A percentile compares a stretch with the other conserved stretches of the same genome.
Evolutionary conservation across 2,888 invertebrate species (phyloP).

Genomic region (Mythimna pallens): DNA sequence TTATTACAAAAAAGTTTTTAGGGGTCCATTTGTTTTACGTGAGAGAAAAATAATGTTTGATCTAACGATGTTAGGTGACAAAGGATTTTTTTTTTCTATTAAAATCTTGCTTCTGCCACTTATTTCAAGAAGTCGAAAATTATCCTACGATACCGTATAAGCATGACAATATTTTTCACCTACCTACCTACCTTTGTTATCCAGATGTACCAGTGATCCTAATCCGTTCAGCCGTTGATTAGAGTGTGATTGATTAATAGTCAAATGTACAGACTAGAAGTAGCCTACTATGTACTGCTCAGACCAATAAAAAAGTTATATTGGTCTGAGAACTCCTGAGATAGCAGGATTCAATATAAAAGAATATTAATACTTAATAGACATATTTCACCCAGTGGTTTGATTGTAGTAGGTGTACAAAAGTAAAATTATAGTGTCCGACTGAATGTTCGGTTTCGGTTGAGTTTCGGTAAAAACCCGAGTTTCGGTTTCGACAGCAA

Average conservation of each 20-base stretch:
- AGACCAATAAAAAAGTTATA: no score
- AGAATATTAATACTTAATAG: neutral
- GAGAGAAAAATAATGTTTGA: neutral
- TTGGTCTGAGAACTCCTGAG: no score
- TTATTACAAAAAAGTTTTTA: neutral
- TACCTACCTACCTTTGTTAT: neutral
- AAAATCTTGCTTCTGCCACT: no score
- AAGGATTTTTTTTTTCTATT: no score
- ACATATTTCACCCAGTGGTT: no score
- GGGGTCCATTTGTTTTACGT: slow-evolving; percentile 15
- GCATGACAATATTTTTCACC: neutral
- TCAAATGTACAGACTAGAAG: neutral
- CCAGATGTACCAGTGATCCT: neutral
- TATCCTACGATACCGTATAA: neutral
- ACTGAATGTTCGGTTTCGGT: no score
- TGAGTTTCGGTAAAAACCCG: no score
- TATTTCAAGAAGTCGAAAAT: neutral
- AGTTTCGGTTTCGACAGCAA: no score
- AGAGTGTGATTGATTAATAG: neutral
- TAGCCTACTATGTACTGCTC: neutral
- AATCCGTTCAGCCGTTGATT: neutral
- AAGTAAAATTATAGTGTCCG: neutral
- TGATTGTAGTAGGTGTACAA: neutral
- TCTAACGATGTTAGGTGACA: neutral
- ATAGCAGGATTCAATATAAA: neutral